Conservation (phyloP, 92 coral and sea anemone genomes). For the Palythoa grandiflora region DNA sequence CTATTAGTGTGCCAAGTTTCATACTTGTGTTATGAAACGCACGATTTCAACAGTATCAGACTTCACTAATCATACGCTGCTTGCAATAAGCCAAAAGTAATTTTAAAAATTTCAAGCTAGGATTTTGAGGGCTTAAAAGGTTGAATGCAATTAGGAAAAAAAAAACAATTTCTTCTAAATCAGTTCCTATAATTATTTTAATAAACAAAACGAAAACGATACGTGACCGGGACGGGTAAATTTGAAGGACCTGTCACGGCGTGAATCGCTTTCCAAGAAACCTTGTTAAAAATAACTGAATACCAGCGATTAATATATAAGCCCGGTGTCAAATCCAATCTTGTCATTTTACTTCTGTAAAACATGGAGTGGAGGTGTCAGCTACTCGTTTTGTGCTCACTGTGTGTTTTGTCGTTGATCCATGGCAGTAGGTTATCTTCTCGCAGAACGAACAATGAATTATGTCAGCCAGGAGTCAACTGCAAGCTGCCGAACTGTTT, state of each 20-base stretch:
- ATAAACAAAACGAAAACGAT: not conserved
- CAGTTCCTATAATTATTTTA: too few species aligned
- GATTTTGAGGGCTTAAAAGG: too few species aligned
- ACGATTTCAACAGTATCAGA: too few species aligned
- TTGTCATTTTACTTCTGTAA: not conserved
- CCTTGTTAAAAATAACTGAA: not conserved
- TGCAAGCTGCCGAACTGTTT: conserved; percentile 96
- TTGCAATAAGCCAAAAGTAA: too few species aligned
- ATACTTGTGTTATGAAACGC: too few species aligned
- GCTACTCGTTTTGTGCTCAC: not conserved
- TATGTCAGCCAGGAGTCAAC: conserved; percentile 7
- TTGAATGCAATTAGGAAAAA: too few species aligned
- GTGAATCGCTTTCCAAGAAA: conserved; percentile 3
- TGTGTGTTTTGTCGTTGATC: not conserved
- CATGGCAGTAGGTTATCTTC: not conserved
- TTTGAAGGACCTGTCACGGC: not conserved
- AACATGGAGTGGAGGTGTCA: not conserved
- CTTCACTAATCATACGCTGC: too few species aligned
- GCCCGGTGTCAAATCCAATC: not conserved
- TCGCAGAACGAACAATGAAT: not conserved
- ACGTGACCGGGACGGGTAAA: not conserved
- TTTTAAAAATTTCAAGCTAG: too few species aligned
- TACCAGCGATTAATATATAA: not conserved
- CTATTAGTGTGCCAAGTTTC: too few species aligned
- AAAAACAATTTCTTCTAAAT: too few species aligned